Base-by-base conservation (phyloP, 2,797 vertebrate species). In the Artibeus lituratus region DNA sequence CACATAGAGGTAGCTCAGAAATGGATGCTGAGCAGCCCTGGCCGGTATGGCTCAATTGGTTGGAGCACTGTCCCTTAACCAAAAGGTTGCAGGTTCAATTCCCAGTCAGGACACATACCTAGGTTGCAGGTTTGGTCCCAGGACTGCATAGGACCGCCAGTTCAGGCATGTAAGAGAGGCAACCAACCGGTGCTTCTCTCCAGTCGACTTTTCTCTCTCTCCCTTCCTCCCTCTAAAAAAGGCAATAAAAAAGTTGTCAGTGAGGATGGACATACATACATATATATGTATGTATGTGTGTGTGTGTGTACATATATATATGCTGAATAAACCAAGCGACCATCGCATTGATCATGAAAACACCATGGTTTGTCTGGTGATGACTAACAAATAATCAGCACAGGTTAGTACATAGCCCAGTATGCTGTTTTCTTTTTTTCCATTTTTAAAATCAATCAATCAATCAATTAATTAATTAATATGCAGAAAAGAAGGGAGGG, bases 1-100 rank as follows among this genome's bases (percentile, higher is more conserved):
- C 21, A 85, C 15, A n/a, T 26, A 90, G 59, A 91, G 26, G 32
- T 77, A 91, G n/a, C 62, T 91, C 42, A 91, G 91, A 94, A 93
- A 29, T 14, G 4, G n/a, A 37, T n/a, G 32, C 14, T 65, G 62
- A 65, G 18, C 3, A 65, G n/a, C 32, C 65, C 65, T 35, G n/a
- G n/a, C n/a, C 16, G 8, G 65, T 35, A 19, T 67, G 16, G n/a
- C 65, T 67, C 65, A 67, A 8, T 35, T 67, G 65, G 65, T 67
- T 35, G n/a, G 65, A 67, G 62, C 29, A 65, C 32, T 65, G 62
- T n/a, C 62, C 62, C 62, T 65, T 65, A 65, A 65, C 62, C 62
- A 65, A 65, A 65, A 18, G 32, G 29, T 16, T 32, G 14, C 32
- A n/a, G 32, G 62, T 65, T 65, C 32, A 65, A 65, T 65, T 65